A percentile compares a stretch with the other conserved stretches of the same genome.
phyloP scores from a whole-genome alignment of 2,113 vertebrate genomes.

The Baryphthengus martii region DNA sequence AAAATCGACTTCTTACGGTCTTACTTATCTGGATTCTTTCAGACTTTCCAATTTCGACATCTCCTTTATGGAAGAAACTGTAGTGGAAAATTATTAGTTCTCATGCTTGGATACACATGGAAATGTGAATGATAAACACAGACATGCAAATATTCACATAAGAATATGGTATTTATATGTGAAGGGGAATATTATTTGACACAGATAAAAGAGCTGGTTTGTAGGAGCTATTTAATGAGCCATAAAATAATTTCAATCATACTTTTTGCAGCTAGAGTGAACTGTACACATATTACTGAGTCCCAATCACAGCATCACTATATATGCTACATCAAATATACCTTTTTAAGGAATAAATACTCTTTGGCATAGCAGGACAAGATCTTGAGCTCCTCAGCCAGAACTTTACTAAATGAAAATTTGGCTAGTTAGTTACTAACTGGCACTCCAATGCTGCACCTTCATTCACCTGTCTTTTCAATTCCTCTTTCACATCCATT shows the following conservation, averaged over 20 bases:
- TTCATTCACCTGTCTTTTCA: not conserved
- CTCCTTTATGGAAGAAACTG: not conserved
- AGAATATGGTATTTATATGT: not conserved
- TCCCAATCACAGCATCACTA: not conserved
- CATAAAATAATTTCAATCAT: conserved; percentile 19
- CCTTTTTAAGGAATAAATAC: not conserved
- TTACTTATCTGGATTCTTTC: not conserved
- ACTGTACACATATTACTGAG: not conserved
- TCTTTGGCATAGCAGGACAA: not conserved
- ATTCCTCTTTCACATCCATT: not conserved
- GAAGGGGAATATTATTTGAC: not conserved
- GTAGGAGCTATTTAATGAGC: conserved; percentile 12
- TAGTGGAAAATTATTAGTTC: conserved; percentile 5
- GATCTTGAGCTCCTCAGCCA: not conserved
- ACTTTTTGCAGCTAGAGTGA: conserved; percentile 12
- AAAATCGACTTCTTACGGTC: not conserved
- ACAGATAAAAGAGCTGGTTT: conserved; percentile 4
- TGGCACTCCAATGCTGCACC: not conserved
- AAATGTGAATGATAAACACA: conserved; percentile 33
- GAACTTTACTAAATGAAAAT: not conserved
- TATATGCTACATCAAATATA: not conserved
- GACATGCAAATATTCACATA: conserved; percentile 38
- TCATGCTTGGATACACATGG: conserved; percentile 9
- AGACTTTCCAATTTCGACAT: not conserved
- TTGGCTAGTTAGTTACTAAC: not conserved